Evolutionary conservation across 1,140 invertebrate genomes (phyloP).

Genomic region (Drosophila varians): DNA sequence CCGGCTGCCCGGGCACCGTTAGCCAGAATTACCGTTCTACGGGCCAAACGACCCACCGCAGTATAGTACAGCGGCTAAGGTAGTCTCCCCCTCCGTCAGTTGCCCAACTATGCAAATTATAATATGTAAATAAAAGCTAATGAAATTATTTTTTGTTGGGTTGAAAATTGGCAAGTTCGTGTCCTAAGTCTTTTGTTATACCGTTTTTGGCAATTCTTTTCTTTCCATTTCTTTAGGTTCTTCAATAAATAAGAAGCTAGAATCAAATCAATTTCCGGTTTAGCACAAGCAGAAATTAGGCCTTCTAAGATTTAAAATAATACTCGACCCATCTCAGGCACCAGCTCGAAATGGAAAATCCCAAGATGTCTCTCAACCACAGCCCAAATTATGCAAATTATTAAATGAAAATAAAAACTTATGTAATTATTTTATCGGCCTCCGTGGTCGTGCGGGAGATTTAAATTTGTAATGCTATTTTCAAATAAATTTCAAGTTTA

Average conservation of each 20-base stretch:
- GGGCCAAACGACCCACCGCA: conserved; percentile 8
- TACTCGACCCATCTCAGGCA: conserved; percentile 29
- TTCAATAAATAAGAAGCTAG: not conserved
- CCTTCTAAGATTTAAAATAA: conserved; percentile 5
- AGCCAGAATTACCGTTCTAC: conserved; percentile 17
- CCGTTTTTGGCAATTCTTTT: not conserved
- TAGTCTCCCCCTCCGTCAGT: not conserved
- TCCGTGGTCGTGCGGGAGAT: conserved; percentile 29
- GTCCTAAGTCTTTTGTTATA: conserved; percentile 20
- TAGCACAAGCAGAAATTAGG: not conserved
- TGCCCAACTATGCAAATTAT: not conserved
- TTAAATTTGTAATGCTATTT: conserved; percentile 61
- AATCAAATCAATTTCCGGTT: not conserved
- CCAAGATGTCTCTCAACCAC: conserved; percentile 13
- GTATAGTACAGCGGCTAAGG: not conserved
- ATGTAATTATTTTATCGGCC: conserved; percentile 52
- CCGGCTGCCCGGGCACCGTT: conserved; percentile 38
- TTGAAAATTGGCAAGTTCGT: conserved; percentile 17
- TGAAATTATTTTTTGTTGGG: not conserved
- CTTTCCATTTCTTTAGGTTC: not conserved
- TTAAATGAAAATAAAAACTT: conserved; percentile 54
- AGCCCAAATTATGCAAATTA: conserved; percentile 59
- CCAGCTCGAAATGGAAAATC: conserved; percentile 1
- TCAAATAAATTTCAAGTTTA: conserved; percentile 74
- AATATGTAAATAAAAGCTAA: conserved; percentile 1